phyloP scores from a whole-genome alignment of 2,797 vertebrate species.

The Silurus lanzhouensis region DNA sequence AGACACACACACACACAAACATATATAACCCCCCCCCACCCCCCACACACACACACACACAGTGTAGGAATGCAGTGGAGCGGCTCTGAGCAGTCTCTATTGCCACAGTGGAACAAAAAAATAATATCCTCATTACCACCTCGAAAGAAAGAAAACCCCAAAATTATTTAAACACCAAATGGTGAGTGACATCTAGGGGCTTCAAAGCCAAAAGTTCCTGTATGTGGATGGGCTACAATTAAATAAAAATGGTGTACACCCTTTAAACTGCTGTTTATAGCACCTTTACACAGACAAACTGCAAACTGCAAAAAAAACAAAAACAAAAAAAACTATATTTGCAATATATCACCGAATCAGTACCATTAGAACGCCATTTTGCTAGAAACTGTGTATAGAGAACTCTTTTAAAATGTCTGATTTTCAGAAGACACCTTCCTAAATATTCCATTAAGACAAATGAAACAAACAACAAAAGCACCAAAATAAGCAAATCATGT shows the following conservation, averaged over 20 bases:
- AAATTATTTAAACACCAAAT: background rate
- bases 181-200: no score
- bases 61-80: conserved; percentile 47
- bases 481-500: background rate
- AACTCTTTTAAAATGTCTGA: conserved; percentile 1
- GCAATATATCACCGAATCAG: conserved; percentile 32
- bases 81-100: conserved; percentile 39
- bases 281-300: background rate
- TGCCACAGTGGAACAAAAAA: conserved; percentile 19
- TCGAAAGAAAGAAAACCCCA: background rate
- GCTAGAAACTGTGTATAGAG: conserved; percentile 19
- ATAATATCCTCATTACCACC: background rate
- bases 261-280: conserved; percentile 7
- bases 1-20: no score
- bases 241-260: background rate
- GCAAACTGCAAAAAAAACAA: background rate
- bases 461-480: conserved; percentile 39
- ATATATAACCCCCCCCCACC: no score
- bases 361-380: conserved; percentile 42
- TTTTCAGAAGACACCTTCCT: conserved; percentile 12
- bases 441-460: conserved; percentile 34
- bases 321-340: background rate
- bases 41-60: background rate
- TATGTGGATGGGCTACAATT: background rate
- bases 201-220: background rate